Conservation (phyloP, 2,797 vertebrate genomes). For the Darevskia mixta region DNA sequence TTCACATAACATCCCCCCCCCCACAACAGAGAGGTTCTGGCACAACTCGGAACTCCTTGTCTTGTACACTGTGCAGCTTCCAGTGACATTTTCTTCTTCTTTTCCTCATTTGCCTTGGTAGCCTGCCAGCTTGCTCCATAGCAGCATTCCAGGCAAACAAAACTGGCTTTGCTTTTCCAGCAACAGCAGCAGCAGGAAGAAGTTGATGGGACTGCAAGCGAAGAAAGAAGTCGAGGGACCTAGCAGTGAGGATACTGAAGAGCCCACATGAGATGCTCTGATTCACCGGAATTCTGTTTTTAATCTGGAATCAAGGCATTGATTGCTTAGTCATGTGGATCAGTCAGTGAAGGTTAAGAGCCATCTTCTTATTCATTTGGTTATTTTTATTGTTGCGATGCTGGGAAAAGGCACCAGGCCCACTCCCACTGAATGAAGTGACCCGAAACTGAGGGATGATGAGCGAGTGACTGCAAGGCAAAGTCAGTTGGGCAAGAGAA, state of each 20-base stretch:
- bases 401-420: conserved; percentile 20
- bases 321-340: conserved; percentile 40
- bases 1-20: too few species aligned
- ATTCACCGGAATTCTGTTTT: neutral
- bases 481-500: conserved; percentile 6
- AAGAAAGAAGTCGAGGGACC: neutral
- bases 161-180: neutral
- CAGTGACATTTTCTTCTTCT: neutral
- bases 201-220: neutral
- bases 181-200: neutral
- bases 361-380: conserved; percentile 1
- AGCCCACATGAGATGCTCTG: neutral
- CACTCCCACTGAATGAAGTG: conserved; percentile 7
- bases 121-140: neutral
- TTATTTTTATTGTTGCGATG: conserved; percentile 26
- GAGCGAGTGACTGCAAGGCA: conserved; percentile 19
- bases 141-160: neutral
- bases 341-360: conserved; percentile 17
- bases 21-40: neutral
- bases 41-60: neutral
- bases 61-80: neutral
- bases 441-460: neutral
- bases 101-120: neutral
- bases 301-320: conserved; percentile 21
- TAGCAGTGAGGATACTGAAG: neutral